Conservation (phyloP, 2,113 vertebrate species). For the Tragelaphus strepsiceros region DNA sequence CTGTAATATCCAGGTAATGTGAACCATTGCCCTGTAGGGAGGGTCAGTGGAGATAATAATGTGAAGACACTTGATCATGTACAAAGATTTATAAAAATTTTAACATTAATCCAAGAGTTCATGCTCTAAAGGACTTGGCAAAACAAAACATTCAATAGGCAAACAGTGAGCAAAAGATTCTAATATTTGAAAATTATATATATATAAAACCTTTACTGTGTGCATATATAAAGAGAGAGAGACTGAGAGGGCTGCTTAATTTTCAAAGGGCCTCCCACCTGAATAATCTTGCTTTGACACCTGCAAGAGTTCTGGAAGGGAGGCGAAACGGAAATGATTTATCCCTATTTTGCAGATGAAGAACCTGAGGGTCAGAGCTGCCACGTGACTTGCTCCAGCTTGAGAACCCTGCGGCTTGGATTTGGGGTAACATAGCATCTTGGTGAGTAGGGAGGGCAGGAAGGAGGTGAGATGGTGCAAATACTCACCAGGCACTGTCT, state of each 20-base stretch:
- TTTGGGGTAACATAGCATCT: not conserved
- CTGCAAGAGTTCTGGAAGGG: not conserved
- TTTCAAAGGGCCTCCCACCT: not conserved
- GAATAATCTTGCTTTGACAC: fast-evolving
- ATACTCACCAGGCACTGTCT: fast-evolving
- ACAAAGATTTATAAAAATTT: not conserved
- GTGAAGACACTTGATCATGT: not conserved
- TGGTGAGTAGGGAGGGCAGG: not conserved
- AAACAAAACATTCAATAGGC: not conserved
- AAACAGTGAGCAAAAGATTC: not conserved
- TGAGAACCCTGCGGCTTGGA: not conserved
- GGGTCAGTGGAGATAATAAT: not conserved
- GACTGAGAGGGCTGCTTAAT: not conserved
- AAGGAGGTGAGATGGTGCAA: not conserved
- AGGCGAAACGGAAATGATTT: too few species aligned
- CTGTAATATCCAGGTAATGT: not conserved
- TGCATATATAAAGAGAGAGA: too few species aligned
- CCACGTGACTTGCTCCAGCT: not conserved
- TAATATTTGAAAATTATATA: not conserved
- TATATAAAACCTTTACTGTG: not conserved
- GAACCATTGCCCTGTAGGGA: not conserved
- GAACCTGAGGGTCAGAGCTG: not conserved
- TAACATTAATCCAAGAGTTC: not conserved
- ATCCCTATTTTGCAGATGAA: not conserved
- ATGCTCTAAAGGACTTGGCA: not conserved